Conservation (phyloP, 35 echinoderm and acorn worm genomes). For the Lytechinus variegatus region DNA sequence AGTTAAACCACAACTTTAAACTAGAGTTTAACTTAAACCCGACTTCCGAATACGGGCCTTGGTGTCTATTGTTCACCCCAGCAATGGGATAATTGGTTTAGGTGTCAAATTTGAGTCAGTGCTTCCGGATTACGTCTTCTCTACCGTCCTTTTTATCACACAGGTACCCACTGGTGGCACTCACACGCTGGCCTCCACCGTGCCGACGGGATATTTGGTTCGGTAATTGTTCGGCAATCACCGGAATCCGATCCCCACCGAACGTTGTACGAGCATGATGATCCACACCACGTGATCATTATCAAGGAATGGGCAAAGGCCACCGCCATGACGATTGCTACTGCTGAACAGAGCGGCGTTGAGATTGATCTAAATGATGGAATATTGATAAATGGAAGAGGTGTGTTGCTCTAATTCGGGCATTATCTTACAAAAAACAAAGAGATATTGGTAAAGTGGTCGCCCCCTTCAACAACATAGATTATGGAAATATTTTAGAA, state of each 20-base stretch:
- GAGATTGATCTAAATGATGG: not conserved
- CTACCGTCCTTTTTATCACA: not conserved
- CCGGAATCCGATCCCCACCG: constrained; percentile 48
- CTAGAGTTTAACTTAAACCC: too few relatives aligned
- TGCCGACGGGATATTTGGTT: constrained; percentile 67
- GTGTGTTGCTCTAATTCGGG: not conserved
- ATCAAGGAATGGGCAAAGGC: constrained; percentile 53
- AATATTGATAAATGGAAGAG: constrained; percentile 14
- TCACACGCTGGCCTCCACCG: constrained; percentile 74
- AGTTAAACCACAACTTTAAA: too few relatives aligned
- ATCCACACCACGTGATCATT: constrained; percentile 51
- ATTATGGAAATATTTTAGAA: too few relatives aligned
- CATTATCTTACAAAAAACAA: not conserved
- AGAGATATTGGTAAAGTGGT: too few relatives aligned
- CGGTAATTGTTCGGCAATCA: constrained; percentile 60
- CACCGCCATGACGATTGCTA: not conserved
- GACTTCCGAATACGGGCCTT: too few relatives aligned
- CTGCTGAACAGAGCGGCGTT: not conserved
- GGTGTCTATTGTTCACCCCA: too few relatives aligned
- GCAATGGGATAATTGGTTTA: too few relatives aligned
- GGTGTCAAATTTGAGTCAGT: too few relatives aligned
- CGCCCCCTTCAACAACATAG: too few relatives aligned
- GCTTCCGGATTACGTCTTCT: too few relatives aligned
- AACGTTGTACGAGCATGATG: constrained; percentile 52
- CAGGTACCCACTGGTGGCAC: constrained; percentile 90